Percentiles rank a stretch among this genome's conserved stretches.
These are phyloP conservation scores for Channa striata DNA, from an alignment of 2,797 vertebrate species.

Conservation along the genomic window DNA sequence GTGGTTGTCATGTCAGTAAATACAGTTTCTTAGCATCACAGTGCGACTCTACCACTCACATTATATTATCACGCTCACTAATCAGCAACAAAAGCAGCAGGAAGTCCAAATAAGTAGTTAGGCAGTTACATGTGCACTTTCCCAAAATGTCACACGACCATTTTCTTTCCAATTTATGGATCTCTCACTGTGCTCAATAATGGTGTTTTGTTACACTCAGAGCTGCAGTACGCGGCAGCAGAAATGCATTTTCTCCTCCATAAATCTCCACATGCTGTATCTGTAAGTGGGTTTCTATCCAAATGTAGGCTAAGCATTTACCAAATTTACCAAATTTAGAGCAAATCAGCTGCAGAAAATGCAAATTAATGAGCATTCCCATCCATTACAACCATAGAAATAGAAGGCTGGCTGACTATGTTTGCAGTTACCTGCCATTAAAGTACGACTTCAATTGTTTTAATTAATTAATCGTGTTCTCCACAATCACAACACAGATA, in stretches of 20 bases:
- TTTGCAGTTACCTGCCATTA: not conserved
- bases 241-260: not conserved
- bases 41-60: not conserved
- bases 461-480: no score
- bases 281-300: not conserved
- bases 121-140: not conserved
- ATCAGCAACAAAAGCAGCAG: constrained; percentile 25
- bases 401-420: not conserved
- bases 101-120: constrained; percentile 34
- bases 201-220: not conserved
- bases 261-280: not conserved
- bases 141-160: not conserved
- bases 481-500: no score
- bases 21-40: not conserved
- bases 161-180: not conserved
- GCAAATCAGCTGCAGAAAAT: not conserved
- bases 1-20: constrained; percentile 21
- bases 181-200: not conserved
- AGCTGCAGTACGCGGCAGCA: not conserved
- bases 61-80: not conserved
- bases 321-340: no score
- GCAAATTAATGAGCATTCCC: not conserved
- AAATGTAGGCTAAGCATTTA: not conserved
- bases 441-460: not conserved
- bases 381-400: not conserved